phyloP scores from a whole-genome alignment of 2,113 vertebrate species.

The Gymnorhina tibicen region DNA sequence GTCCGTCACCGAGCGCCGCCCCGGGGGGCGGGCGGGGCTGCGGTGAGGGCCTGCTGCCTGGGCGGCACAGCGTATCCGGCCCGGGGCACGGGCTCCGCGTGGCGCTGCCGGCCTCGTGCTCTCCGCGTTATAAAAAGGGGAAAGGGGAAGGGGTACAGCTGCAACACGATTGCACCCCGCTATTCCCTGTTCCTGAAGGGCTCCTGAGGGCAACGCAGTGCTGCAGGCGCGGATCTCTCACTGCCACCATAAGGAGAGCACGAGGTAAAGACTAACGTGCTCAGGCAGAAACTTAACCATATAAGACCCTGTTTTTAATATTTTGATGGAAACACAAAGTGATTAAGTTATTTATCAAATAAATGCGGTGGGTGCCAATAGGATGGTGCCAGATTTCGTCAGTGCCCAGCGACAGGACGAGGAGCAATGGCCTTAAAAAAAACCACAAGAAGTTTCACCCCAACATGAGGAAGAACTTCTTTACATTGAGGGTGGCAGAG shows the following conservation, averaged over 20 bases:
- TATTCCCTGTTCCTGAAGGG: rapidly evolving
- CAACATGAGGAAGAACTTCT: too few relatives aligned
- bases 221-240: rapidly evolving
- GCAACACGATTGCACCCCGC: rapidly evolving
- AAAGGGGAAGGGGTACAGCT: rapidly evolving
- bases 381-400: background rate
- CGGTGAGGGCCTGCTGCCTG: rapidly evolving
- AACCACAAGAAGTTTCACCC: background rate
- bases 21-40: background rate
- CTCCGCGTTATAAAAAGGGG: rapidly evolving
- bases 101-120: rapidly evolving
- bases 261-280: too few relatives aligned
- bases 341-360: background rate
- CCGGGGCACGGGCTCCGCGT: rapidly evolving
- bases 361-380: background rate
- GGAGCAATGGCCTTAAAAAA: background rate
- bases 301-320: background rate
- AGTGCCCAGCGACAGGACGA: background rate
- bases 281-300: background rate
- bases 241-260: rapidly evolving
- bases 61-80: rapidly evolving
- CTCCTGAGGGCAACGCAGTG: rapidly evolving
- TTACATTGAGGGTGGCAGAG: too few relatives aligned
- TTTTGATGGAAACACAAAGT: background rate
- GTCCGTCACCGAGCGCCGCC: background rate